Base-by-base conservation (phyloP, 2,113 vertebrate genomes). In the Oncorhynchus keta region DNA sequence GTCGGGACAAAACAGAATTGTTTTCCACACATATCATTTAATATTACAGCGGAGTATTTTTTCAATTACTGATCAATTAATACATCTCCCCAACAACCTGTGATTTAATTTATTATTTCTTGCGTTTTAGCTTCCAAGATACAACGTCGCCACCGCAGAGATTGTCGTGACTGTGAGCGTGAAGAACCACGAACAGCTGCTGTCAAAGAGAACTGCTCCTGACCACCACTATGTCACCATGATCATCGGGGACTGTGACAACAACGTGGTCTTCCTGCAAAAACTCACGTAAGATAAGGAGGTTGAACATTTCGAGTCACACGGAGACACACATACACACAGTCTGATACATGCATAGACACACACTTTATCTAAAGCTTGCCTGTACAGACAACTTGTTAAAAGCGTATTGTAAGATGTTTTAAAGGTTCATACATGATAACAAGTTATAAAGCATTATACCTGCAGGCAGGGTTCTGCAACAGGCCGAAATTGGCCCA, bases 161-260 rank as follows among this genome's bases (percentile, higher is more conserved):
- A 93, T 99, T 77, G 79, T 96, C 78, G 90, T 97, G 39, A 97
- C 95, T 7, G 70, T 98, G 79, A 92, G 70, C 74, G 84, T 99
- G 83, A 97, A 86, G 86, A 99, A 99, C 87, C 96, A 94, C 80
- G 84, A 94, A 68, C 93, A 95, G 75, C 90, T 99, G 16, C 92
- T 92, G 84, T 91, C 81, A 73, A 97, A 90, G 92, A 96, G 95
- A 92, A 98, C 96, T 57, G 94, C 96, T 0, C 91, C 95, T 13
- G 93, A 96, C 81, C 91, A 91, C 72, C 97, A 99, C 90, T 94
- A 93, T 72, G 82, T 94, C 73, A 94, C 95, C 0, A 16, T 99
- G 83, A 79, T 97, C 74, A 93, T 99, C 45, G 97, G 97, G 88
- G 92, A 98, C 89, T 85, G 93, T 82, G 96, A 98, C 91, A 98